Conservation (phyloP, 2,113 vertebrate genomes). For the Lonchura striata region DNA sequence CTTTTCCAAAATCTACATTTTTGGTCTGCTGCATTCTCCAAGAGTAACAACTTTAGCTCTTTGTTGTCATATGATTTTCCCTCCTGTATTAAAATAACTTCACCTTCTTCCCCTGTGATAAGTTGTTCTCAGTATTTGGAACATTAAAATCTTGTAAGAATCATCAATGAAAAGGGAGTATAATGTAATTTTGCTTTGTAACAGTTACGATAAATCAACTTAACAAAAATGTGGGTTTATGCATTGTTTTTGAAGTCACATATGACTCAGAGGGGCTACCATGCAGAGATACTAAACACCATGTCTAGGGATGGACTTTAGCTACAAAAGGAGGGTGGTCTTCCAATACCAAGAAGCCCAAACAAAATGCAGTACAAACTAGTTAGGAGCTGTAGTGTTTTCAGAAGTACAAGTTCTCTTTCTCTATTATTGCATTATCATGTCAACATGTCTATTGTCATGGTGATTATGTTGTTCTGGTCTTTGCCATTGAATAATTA, state of each 20-base stretch:
- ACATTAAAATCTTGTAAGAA: neutral
- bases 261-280: neutral
- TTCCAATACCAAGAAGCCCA: neutral
- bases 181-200: neutral
- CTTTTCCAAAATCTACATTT: neutral
- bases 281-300: neutral
- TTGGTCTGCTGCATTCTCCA: neutral
- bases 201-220: neutral
- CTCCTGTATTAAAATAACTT: neutral
- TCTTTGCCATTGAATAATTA: neutral
- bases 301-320: neutral
- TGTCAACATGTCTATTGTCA: neutral
- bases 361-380: neutral
- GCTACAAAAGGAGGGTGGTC: accelerated
- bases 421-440: neutral
- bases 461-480: neutral
- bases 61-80: neutral
- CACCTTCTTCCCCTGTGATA: neutral
- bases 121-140: neutral
- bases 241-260: neutral
- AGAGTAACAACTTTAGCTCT: neutral
- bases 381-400: neutral
- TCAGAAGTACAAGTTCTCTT: neutral
- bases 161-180: neutral
- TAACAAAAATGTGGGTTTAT: neutral